phyloP scores from a whole-genome alignment of 1,140 invertebrate species.

The Palaemon carinicauda region DNA sequence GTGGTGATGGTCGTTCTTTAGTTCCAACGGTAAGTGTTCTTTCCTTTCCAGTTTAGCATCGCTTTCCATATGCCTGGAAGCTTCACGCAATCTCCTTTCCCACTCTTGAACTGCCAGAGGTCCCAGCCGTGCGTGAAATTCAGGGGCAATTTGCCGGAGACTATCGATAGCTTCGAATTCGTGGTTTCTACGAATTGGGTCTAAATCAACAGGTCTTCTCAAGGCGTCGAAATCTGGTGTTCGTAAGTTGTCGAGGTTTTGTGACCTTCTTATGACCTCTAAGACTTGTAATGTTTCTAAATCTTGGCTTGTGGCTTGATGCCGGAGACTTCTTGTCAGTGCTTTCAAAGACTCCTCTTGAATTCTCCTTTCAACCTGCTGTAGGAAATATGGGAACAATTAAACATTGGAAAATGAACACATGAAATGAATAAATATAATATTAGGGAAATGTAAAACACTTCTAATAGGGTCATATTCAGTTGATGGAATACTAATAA shows the following conservation, averaged over 20 bases:
- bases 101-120: slow-evolving; percentile 36
- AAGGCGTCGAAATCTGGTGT: slow-evolving; percentile 37
- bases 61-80: slow-evolving; percentile 22
- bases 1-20: slow-evolving; percentile 12
- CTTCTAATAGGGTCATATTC: too few species aligned
- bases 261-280: slow-evolving; percentile 31
- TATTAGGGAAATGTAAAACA: too few species aligned
- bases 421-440: too few species aligned
- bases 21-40: background rate
- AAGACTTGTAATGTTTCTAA: slow-evolving; percentile 39
- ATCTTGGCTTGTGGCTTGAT: slow-evolving; percentile 18
- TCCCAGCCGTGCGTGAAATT: slow-evolving; percentile 39
- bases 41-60: slow-evolving; percentile 30
- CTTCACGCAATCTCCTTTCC: slow-evolving; percentile 42
- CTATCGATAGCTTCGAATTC: slow-evolving; percentile 38
- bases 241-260: slow-evolving; percentile 18
- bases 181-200: slow-evolving; percentile 27
- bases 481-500: too few species aligned
- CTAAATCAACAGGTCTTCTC: slow-evolving; percentile 19
- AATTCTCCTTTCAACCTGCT: slow-evolving; percentile 26
- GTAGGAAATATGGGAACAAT: background rate
- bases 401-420: background rate
- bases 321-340: slow-evolving; percentile 7
- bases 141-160: slow-evolving; percentile 33
- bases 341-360: slow-evolving; percentile 32